Evolutionary conservation across 2,888 invertebrate genomes (phyloP), one percentile per base, ranked within the genome.

Genomic region (Tetramorium bicarinatum): DNA sequence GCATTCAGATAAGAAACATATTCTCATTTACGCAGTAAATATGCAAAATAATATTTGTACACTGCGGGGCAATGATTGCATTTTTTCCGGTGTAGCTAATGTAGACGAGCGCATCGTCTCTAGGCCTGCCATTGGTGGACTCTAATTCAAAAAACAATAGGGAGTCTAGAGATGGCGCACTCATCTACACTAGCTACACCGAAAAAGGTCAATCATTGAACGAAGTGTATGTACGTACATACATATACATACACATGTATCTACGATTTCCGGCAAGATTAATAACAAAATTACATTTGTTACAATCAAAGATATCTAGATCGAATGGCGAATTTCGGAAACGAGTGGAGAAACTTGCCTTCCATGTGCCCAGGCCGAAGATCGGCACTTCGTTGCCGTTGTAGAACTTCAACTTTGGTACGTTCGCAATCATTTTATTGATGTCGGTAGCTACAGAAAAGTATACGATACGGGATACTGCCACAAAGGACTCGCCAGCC

Each of bases 341-440:
- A 49, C 7, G n/a, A 29, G n/a, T 8, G 11, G n/a, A 34, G 21
- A 25, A 62, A 86, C 90, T 90, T 84, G 95, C 95, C 94, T 95
- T 95, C 95, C 96, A 96, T 6, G 96, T 96, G 79, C 96, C 96
- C 69, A 96, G 92, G 7, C 96, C 96, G 49, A 96, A 93, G 62
- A 94, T 90, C 0, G 96, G 96, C 62, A 96, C 94, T 61, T 94
- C 91, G 44, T 93, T 91, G 52, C 96, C 96, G 85, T 95, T 95
- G 90, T 95, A 93, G 62, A 96, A 94, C 84, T 95, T 95, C 7
- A 95, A 84, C 61, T 89, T 93, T 4, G 95, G 94, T 59, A 91
- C 92, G 56, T 93, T 94, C 13, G 93, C 56, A 62, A 89, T 86
- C 94, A 94, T 94, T 64, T 86, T 86, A 15, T 13, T 7, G n/a